Evolutionary conservation across 2,797 vertebrate genomes (phyloP).

Genomic region (Gambelia wislizenii): DNA sequence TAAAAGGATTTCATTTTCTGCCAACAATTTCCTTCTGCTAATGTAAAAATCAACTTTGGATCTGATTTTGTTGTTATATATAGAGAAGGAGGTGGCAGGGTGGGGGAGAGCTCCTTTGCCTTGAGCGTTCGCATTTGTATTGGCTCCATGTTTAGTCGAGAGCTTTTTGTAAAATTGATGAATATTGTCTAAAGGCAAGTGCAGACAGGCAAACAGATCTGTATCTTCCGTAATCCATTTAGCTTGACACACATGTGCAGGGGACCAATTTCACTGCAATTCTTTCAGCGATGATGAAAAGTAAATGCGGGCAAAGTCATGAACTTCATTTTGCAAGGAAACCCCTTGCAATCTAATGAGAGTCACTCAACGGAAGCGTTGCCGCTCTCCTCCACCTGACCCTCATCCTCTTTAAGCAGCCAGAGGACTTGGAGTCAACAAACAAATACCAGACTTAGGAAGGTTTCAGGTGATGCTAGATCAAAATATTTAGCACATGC

Average conservation of each 20-base stretch:
- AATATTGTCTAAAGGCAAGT: slow-evolving; percentile 85
- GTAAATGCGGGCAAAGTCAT: slow-evolving; percentile 69
- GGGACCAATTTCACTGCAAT: slow-evolving; percentile 70
- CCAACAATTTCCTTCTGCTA: slow-evolving; percentile 52
- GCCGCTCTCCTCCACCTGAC: slow-evolving; percentile 60
- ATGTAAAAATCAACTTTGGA: slow-evolving; percentile 55
- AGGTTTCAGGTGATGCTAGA: slow-evolving; percentile 10
- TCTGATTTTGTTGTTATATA: slow-evolving; percentile 65
- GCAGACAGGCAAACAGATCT: slow-evolving; percentile 83
- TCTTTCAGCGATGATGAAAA: slow-evolving; percentile 82
- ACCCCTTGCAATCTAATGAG: slow-evolving; percentile 59
- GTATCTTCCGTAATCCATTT: slow-evolving; percentile 88
- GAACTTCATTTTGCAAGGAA: slow-evolving; percentile 73
- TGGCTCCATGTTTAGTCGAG: slow-evolving; percentile 71
- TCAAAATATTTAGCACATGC: background rate
- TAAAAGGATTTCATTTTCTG: slow-evolving; percentile 64
- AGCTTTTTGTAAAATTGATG: slow-evolving; percentile 81
- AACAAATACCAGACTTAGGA: slow-evolving; percentile 63
- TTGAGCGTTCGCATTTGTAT: slow-evolving; percentile 71
- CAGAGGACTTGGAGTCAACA: slow-evolving; percentile 57
- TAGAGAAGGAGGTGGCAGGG: background rate
- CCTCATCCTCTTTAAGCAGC: slow-evolving; percentile 58
- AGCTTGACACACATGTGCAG: slow-evolving; percentile 71
- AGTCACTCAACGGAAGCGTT: slow-evolving; percentile 69
- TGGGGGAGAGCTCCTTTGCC: slow-evolving; percentile 43